Evolutionary conservation across 64 coral and sea anemone genomes (phyloP), one percentile per base, ranked within the genome.

Genomic region (Trachythela sp.): DNA sequence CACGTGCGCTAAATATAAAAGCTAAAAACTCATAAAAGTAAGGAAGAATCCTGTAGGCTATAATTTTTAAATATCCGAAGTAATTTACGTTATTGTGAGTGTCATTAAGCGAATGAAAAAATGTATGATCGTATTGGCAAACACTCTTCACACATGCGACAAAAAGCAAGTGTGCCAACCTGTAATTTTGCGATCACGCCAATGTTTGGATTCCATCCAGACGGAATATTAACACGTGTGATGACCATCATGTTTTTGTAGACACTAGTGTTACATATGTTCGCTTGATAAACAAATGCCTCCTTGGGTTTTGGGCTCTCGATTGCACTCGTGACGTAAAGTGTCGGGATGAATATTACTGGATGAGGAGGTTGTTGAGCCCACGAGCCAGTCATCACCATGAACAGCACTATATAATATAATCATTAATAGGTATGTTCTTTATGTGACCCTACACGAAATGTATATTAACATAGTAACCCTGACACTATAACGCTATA

Each of bases 261-360:
- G 32, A 94, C 31, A 17, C 84, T 85, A 9, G 86, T 48, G 30
- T 94, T 87, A 84, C 93, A 94, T 30, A 94, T 89, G 15, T 90
- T 92, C 3, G 93, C 93, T 34, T 54, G 85, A 24, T 94, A 94
- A 26, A 89, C 11, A 37, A 94, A 33, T 1, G 39, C 87, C 17
- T 86, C 50, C 29, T 83, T 36, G 22, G 93, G 48, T 26, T 32
- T 42, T 17, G 86, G 83, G 4, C 86, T 20, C 40, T 94, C 90
- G 15, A 89, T 86, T 15, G 15, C 30, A 30, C 85, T 83, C 24
- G 93, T 88, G 4, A 94, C 93, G 48, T 88, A 94, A 0, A 94
- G 48, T 0, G 89, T 90, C 2, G 93, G 93, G 20, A 94, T 80
- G 86, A 94, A 94, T 52, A 40, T 87, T 39, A 84, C 22, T 34